phyloP scores from a whole-genome alignment of 2,113 vertebrate genomes.

The Plestiodon gilberti region DNA sequence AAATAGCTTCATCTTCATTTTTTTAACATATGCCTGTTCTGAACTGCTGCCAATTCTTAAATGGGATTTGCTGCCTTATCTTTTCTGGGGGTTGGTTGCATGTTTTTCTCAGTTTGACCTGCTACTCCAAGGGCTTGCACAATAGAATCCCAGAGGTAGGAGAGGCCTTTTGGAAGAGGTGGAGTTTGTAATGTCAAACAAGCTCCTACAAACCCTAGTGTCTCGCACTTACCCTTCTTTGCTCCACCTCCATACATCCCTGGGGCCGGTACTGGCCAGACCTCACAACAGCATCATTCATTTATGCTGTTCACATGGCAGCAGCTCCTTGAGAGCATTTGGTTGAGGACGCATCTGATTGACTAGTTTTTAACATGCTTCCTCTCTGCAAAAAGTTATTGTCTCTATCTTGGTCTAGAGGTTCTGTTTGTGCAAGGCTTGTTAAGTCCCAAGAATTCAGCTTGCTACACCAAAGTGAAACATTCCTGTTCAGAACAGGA shows the following conservation, averaged over 20 bases:
- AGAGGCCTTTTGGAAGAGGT: not conserved
- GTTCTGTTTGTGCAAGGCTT: not conserved
- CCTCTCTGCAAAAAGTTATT: not conserved
- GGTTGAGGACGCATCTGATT: not conserved
- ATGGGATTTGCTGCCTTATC: constrained; percentile 58
- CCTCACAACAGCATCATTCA: not conserved
- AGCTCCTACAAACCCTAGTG: not conserved
- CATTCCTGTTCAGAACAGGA: not conserved
- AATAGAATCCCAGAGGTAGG: constrained; percentile 17
- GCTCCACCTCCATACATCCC: not conserved
- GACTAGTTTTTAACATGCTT: not conserved
- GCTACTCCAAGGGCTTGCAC: constrained; percentile 5
- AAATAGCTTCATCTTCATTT: constrained; percentile 15
- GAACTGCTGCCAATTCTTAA: constrained; percentile 51
- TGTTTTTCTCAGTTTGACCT: constrained; percentile 20
- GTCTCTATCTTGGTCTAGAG: not conserved
- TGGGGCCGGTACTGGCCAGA: no score
- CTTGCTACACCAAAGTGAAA: not conserved
- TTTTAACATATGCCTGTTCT: constrained; percentile 45
- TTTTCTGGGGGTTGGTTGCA: constrained; percentile 49
- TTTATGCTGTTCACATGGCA: not conserved
- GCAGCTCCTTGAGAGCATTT: not conserved
- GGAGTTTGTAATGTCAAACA: not conserved
- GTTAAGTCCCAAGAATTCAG: not conserved
- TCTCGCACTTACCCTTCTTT: not conserved